These are phyloP conservation scores for Hydrotaea diabolus DNA, from an alignment of 2,888 invertebrate species.

Conservation along the genomic window DNA sequence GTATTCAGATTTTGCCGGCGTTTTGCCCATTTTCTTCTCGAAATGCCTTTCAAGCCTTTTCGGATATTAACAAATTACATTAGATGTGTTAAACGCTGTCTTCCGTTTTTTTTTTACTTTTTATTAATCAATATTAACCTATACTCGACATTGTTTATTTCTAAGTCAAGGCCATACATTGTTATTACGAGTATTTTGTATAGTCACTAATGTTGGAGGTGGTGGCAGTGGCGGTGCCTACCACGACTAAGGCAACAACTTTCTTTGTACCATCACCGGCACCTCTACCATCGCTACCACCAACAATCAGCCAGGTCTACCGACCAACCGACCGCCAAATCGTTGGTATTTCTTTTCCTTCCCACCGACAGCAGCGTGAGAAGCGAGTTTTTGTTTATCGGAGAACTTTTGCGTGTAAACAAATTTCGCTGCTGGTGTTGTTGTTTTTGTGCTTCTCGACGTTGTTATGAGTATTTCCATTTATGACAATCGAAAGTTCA, in stretches of 20 bases:
- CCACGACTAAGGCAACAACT: not conserved
- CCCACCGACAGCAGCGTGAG: not conserved
- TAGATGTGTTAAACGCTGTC: not conserved
- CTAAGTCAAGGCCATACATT: constrained; percentile 20
- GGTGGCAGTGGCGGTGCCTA: not conserved
- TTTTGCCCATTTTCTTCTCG: too few relatives aligned
- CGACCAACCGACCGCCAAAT: not conserved
- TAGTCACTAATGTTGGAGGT: not conserved
- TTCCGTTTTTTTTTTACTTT: not conserved
- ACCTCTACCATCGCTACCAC: not conserved
- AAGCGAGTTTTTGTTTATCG: not conserved
- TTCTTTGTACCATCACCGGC: not conserved
- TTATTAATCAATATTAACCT: constrained; percentile 21
- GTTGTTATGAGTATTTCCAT: too few relatives aligned
- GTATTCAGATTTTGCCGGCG: too few relatives aligned
- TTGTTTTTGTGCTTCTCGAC: constrained; percentile 18
- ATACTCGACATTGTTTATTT: constrained; percentile 14
- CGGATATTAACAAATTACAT: not conserved
- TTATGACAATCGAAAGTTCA: constrained; percentile 47
- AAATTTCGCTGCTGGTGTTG: not conserved
- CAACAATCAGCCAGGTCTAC: not conserved
- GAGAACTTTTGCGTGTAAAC: constrained; percentile 11
- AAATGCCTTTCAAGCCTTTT: not conserved
- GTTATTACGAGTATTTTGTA: not conserved
- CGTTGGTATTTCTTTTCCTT: not conserved